phyloP scores from a whole-genome alignment of 2,888 invertebrate genomes.

The Sesamia inferens region DNA sequence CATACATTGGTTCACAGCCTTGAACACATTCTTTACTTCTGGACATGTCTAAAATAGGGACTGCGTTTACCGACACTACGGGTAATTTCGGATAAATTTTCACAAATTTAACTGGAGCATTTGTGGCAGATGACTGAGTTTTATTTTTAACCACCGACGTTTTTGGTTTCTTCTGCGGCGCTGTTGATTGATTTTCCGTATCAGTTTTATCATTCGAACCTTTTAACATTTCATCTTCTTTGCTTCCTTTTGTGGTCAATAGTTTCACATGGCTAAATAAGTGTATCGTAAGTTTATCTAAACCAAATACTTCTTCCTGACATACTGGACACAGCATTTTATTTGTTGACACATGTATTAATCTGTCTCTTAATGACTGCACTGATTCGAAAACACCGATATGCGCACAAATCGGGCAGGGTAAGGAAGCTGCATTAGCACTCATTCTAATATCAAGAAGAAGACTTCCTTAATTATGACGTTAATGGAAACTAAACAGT shows the following conservation, averaged over 20 bases:
- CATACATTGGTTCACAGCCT: conserved; percentile 69
- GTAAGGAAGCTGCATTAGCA: conserved; percentile 90
- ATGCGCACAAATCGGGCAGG: conserved; percentile 94
- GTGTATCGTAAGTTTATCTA: conserved; percentile 96
- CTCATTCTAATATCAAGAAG: conserved; percentile 74
- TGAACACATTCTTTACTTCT: conserved; percentile 68
- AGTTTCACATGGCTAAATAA: conserved; percentile 93
- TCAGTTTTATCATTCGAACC: conserved; percentile 64
- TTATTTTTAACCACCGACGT: conserved; percentile 83
- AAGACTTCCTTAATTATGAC: conserved; percentile 14
- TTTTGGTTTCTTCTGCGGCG: conserved; percentile 78
- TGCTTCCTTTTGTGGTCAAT: conserved; percentile 66
- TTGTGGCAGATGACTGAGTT: conserved; percentile 70
- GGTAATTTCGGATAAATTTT: conserved; percentile 87
- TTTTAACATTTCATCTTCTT: conserved; percentile 62
- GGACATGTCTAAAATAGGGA: conserved; percentile 81
- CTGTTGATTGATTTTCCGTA: conserved; percentile 67
- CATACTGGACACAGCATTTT: conserved; percentile 94
- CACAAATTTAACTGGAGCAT: conserved; percentile 82
- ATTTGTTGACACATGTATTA: conserved; percentile 94
- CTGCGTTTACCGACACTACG: conserved; percentile 79
- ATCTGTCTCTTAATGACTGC: conserved; percentile 92
- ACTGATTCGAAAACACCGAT: conserved; percentile 92
- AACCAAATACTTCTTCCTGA: conserved; percentile 92
- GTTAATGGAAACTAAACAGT: conserved; percentile 42